A percentile compares a stretch with the other conserved stretches of the same genome.
phyloP scores from a whole-genome alignment of 2,113 vertebrate species.

The Anarhynchus alexandrinus region DNA sequence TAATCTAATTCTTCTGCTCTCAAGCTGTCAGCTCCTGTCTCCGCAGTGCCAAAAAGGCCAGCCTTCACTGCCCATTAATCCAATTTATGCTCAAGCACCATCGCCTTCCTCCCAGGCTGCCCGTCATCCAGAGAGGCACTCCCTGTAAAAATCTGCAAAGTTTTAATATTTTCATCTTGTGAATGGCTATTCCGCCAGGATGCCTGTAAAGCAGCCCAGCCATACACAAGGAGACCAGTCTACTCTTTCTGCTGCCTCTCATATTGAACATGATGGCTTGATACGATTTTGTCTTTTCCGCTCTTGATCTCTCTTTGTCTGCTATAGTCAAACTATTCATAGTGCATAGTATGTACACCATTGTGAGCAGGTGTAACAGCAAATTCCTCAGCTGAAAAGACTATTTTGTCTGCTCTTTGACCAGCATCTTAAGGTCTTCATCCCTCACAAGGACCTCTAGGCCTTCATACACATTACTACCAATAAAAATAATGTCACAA shows the following conservation, averaged over 20 bases:
- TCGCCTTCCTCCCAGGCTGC: not conserved
- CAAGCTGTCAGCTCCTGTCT: conserved; percentile 18
- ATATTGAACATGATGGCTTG: not conserved
- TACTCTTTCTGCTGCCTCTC: not conserved
- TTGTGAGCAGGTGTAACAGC: not conserved
- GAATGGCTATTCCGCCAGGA: not conserved
- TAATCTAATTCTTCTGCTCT: conserved; percentile 41
- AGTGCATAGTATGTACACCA: no score
- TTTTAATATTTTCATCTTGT: not conserved
- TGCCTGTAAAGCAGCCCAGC: not conserved
- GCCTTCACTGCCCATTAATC: conserved; percentile 35
- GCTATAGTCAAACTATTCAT: not conserved
- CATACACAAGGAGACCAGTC: not conserved
- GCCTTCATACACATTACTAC: not conserved
- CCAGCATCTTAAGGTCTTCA: not conserved
- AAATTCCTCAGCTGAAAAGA: not conserved
- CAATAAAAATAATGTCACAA: not conserved
- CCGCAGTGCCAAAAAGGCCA: conserved; percentile 9
- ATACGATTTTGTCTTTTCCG: not conserved
- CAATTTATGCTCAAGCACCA: conserved; percentile 16
- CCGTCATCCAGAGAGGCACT: not conserved
- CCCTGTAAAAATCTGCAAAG: not conserved
- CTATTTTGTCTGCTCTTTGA: not conserved
- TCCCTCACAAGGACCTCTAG: not conserved
- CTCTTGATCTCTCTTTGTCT: not conserved